These are phyloP conservation scores for Mus caroli DNA, from an alignment of 2,797 vertebrate species.

Conservation along the genomic window DNA sequence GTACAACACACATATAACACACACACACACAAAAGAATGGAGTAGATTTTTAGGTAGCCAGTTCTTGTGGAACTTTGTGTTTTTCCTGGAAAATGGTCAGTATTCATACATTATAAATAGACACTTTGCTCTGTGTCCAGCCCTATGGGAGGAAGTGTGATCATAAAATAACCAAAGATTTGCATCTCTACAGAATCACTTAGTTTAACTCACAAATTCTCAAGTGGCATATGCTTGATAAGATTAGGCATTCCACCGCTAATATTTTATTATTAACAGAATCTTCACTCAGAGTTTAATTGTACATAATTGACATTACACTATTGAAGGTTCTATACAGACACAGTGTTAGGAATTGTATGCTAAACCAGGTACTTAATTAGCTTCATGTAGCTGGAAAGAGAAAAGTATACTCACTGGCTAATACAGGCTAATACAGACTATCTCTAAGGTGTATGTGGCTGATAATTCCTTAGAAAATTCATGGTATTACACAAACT, in stretches of 20 bases:
- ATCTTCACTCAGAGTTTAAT: not conserved
- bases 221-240: not conserved
- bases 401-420: not conserved
- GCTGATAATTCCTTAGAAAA: constrained; percentile 29
- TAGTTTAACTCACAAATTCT: constrained; percentile 61
- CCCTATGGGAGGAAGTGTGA: not conserved
- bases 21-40: not conserved
- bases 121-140: constrained; percentile 3
- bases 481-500: constrained; percentile 7
- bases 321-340: constrained; percentile 45
- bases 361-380: constrained; percentile 54
- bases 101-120: constrained; percentile 19
- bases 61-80: not conserved
- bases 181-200: constrained; percentile 11
- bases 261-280: not conserved
- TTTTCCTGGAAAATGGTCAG: constrained; percentile 21
- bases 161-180: constrained; percentile 51
- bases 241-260: not conserved
- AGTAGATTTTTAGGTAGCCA: not conserved
- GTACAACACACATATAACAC: not conserved
- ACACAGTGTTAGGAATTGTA: constrained; percentile 18
- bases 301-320: constrained; percentile 13
- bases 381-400: constrained; percentile 35
- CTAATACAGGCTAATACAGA: not conserved
- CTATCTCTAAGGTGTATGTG: constrained; percentile 11